Conservation (phyloP, 2,113 vertebrate species). For the Aramus guarauna region DNA sequence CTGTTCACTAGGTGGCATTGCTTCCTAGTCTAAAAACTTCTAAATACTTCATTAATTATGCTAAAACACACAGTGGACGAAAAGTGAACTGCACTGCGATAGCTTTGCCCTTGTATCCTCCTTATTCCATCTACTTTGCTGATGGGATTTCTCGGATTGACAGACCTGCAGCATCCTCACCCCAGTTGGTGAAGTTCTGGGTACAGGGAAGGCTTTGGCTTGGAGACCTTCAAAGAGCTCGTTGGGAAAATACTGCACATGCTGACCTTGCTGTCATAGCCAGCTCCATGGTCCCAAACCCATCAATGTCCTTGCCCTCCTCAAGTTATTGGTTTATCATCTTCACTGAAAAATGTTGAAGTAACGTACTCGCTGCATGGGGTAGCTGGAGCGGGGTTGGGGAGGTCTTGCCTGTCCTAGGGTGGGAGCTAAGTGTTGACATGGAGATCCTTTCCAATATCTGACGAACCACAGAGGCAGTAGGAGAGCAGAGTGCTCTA, state of each 20-base stretch:
- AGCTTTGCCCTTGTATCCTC: not conserved
- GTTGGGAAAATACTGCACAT: not conserved
- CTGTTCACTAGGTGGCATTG: conserved; percentile 60
- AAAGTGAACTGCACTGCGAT: not conserved
- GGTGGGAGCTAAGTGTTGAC: not conserved
- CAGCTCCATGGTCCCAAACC: not conserved
- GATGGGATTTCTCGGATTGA: not conserved
- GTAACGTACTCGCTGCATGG: fast-evolving
- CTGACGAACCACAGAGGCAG: not conserved
- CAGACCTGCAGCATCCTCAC: not conserved
- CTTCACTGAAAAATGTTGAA: not conserved
- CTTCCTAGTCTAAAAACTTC: conserved; percentile 10
- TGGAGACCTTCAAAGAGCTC: not conserved
- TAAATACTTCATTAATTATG: conserved; percentile 11
- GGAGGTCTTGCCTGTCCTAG: not conserved
- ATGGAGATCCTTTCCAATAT: not conserved
- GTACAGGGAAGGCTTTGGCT: not conserved
- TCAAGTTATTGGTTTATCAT: not conserved
- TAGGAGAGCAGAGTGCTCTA: not conserved
- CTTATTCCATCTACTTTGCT: not conserved
- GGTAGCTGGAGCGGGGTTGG: not conserved
- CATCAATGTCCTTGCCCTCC: not conserved
- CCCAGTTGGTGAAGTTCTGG: not conserved
- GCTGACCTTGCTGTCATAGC: not conserved
- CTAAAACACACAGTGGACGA: not conserved